Base-by-base conservation (phyloP, 2,888 invertebrate species). In the Lithophane ornitopus region DNA sequence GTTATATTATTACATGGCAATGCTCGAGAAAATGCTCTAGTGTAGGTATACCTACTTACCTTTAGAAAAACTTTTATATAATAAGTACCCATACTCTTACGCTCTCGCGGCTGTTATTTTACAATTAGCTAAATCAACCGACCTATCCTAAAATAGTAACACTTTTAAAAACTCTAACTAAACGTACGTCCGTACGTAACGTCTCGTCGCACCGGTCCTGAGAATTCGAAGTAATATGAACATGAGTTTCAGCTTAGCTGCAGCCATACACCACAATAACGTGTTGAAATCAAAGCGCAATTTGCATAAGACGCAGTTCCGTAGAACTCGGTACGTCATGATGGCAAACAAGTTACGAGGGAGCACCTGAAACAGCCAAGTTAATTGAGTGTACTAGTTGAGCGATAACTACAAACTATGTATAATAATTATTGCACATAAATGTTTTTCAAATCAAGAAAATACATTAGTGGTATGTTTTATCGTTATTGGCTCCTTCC, bases 231-330 rank as follows among this genome's bases (percentile, higher is more conserved):
- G 61, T 70, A 70, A 68, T 78, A 71, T 49, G 22, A 39, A 74
- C 56, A 81, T 52, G 71, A 81, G 44, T 70, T 80, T 74, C 52
- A 84, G 70, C 65, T 76, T 65, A 63, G 26, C 54, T 76, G 52
- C 58, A 70, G 65, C 70, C 71, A 61, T 44, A 61, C 41, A 75
- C 58, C 54, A 67, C 77, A 87, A 75, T 84, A 75, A 69, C 73
- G 63, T 76, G 81, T 70, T 77, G 87, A 76, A 85, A 82, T 85
- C 74, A 81, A 82, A 79, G 65, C 56, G 49, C 58, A 77, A 81
- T 85, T 87, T 85, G 62, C 87, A 85, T 87, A 85, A 81, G 71
- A 77, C 76, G 75, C 28, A 52, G 70, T 70, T 54, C 41, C 28
- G 46, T 65, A 59, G 70, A 70, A 79, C 80, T 63, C 73, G 46